Percentiles rank a stretch among this genome's conserved stretches.
These are phyloP conservation scores for Willisornis vidua DNA, from an alignment of 2,113 vertebrate genomes.

Conservation along the genomic window DNA sequence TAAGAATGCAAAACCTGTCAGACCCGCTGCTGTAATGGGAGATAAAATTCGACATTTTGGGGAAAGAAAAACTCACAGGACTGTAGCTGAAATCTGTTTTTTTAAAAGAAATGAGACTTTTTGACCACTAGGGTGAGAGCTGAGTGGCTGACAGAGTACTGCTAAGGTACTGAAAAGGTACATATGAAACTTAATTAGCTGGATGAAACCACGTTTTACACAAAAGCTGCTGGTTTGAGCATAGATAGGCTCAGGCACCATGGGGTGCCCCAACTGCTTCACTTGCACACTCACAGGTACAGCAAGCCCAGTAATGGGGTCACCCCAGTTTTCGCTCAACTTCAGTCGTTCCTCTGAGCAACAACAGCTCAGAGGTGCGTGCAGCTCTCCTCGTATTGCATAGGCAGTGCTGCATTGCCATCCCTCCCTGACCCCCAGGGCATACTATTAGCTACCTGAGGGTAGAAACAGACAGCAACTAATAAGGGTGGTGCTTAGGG, in stretches of 20 bases:
- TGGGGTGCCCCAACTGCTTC: rapidly evolving
- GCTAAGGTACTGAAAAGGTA: not conserved
- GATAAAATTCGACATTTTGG: not conserved
- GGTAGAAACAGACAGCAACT: not conserved
- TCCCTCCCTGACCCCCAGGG: not conserved
- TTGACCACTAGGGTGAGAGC: not conserved
- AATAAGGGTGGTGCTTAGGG: not conserved
- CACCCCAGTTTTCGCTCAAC: not conserved
- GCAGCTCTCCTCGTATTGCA: not conserved
- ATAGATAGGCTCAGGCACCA: not conserved
- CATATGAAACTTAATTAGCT: not conserved
- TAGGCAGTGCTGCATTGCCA: not conserved
- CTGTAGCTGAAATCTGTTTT: not conserved
- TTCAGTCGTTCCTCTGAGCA: not conserved
- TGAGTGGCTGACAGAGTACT: not conserved
- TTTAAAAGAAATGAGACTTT: not conserved
- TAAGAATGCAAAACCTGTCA: not conserved
- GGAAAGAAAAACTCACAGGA: not conserved
- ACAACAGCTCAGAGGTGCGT: not conserved
- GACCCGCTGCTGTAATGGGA: not conserved
- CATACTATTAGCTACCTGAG: not conserved
- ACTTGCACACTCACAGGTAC: not conserved
- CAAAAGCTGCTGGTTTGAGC: not conserved
- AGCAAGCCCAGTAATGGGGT: not conserved
- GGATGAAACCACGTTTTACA: not conserved